A percentile compares a stretch with the other conserved stretches of the same genome.
Conservation (phyloP, 2,888 invertebrate species). For the Agrochola litura region DNA sequence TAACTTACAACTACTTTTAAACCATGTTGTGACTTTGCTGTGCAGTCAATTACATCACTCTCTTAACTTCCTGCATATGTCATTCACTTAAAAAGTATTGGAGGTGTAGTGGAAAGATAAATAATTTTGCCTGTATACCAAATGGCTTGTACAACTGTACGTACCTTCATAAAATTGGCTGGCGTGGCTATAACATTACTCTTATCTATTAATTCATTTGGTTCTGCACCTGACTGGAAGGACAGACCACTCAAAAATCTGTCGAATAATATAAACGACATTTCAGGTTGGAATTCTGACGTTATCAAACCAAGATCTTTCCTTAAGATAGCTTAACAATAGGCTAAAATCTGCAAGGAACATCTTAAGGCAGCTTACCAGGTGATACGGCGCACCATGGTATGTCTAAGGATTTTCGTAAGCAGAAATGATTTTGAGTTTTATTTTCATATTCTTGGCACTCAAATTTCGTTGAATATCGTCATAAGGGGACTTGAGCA, state of each 20-base stretch:
- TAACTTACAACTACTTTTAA: neutral
- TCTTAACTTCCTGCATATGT: neutral
- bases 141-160: neutral
- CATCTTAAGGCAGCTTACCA: neutral
- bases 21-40: neutral
- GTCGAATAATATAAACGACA: neutral
- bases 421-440: too few species aligned
- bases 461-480: too few species aligned
- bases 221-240: neutral
- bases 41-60: neutral
- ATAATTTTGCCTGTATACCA: neutral
- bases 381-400: too few species aligned
- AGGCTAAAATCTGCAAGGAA: slow-evolving; percentile 4
- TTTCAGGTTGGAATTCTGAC: neutral
- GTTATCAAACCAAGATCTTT: slow-evolving; percentile 7
- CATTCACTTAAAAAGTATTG: too few species aligned
- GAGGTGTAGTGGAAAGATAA: neutral
- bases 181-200: too few species aligned
- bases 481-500: too few species aligned
- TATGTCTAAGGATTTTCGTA: too few species aligned
- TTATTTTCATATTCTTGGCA: too few species aligned
- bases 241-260: neutral
- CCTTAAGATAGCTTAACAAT: slow-evolving; percentile 12
- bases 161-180: neutral
- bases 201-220: neutral